A percentile compares a stretch with the other conserved stretches of the same genome.
phyloP scores from a whole-genome alignment of 53 echinoderm and acorn worm species.

The Echinometra lucunter region DNA sequence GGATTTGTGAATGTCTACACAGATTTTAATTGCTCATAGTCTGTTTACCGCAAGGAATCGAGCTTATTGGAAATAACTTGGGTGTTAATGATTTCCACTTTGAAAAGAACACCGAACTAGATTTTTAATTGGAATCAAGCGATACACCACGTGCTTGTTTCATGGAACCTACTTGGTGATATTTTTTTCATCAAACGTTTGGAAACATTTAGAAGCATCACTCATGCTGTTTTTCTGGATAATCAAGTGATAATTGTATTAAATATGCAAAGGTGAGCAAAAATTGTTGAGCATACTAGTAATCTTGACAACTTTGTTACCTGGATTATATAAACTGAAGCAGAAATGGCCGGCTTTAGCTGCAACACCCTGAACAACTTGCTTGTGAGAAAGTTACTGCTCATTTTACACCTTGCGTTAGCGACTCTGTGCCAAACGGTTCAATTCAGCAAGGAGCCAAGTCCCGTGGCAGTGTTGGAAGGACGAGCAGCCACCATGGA shows the following conservation, averaged over 20 bases:
- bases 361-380: not conserved
- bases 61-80: not conserved
- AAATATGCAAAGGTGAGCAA: constrained; percentile 31
- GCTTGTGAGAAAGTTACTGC: constrained; percentile 23
- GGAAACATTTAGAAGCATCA: not conserved
- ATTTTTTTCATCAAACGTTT: not conserved
- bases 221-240: not conserved
- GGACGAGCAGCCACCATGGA: constrained; percentile 75
- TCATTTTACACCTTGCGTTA: constrained; percentile 48
- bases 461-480: constrained; percentile 72
- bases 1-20: not conserved
- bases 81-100: not conserved
- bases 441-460: constrained; percentile 62
- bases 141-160: not conserved
- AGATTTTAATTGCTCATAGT: not conserved
- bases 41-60: not conserved
- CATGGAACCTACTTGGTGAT: constrained; percentile 30
- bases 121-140: not conserved
- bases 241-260: not conserved
- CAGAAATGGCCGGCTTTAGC: not conserved
- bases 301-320: constrained; percentile 1
- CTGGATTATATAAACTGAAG: constrained; percentile 11
- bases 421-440: constrained; percentile 5
- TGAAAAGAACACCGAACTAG: not conserved
- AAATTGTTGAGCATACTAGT: not conserved